Evolutionary conservation across 2,888 invertebrate species (phyloP).

Genomic region (Drosophila siamana): DNA sequence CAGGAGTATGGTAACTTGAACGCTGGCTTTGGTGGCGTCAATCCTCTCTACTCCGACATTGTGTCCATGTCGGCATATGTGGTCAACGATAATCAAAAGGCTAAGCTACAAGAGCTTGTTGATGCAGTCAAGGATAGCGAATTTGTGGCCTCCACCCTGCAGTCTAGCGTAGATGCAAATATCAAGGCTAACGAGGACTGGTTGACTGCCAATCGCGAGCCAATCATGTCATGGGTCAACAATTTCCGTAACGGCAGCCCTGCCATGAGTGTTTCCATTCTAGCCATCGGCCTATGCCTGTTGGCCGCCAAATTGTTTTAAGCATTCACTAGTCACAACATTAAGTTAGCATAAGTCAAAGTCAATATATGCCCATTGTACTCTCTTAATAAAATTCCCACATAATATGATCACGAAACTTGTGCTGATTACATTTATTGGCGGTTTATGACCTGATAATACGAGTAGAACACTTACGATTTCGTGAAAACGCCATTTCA

Average conservation of each 20-base stretch:
- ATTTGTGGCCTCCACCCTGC: constrained; percentile 56
- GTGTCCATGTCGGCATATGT: constrained; percentile 73
- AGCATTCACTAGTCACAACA: constrained; percentile 18
- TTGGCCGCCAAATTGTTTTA: constrained; percentile 61
- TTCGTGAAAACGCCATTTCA: constrained; percentile 9
- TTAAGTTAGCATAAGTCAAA: constrained; percentile 45
- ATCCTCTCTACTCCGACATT: constrained; percentile 78
- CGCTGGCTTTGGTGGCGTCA: constrained; percentile 70
- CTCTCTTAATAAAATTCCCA: constrained; percentile 40
- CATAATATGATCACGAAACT: constrained; percentile 7
- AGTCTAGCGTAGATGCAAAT: constrained; percentile 55
- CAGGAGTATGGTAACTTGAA: constrained; percentile 73
- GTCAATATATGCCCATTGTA: background rate
- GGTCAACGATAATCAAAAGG: constrained; percentile 71
- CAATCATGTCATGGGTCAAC: constrained; percentile 75
- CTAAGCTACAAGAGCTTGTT: constrained; percentile 68
- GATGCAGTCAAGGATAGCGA: constrained; percentile 63
- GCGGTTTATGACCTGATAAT: constrained; percentile 22
- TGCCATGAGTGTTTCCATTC: constrained; percentile 52
- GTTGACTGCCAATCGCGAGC: constrained; percentile 76
- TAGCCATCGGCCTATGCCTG: constrained; percentile 53
- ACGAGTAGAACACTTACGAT: background rate
- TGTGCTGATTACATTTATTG: constrained; percentile 7
- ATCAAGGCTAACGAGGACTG: constrained; percentile 73
- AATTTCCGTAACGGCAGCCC: constrained; percentile 55